phyloP scores from a whole-genome alignment of 1,140 invertebrate species.

The Theocolax elegans region DNA sequence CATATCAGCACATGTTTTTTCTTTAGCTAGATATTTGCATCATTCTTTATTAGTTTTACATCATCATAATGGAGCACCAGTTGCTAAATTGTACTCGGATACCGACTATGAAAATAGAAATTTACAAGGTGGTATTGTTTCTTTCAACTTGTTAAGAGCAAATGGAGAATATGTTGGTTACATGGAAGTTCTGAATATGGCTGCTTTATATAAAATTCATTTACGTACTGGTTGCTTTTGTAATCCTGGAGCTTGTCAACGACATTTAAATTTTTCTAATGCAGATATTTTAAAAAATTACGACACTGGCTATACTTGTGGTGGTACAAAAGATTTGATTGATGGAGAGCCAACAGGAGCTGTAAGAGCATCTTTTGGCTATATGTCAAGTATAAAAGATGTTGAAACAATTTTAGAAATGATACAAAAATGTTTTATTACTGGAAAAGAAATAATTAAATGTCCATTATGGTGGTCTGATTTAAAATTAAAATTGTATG shows the following conservation, averaged over 20 bases:
- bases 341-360: slow-evolving; percentile 91
- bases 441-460: slow-evolving; percentile 53
- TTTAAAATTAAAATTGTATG: slow-evolving; percentile 31
- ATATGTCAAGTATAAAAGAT: slow-evolving; percentile 82
- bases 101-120: slow-evolving; percentile 72
- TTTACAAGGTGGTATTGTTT: slow-evolving; percentile 86
- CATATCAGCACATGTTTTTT: slow-evolving; percentile 81
- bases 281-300: slow-evolving; percentile 81
- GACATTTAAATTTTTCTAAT: slow-evolving; percentile 78
- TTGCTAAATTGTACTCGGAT: slow-evolving; percentile 81
- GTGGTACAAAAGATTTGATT: slow-evolving; percentile 89
- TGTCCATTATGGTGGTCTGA: slow-evolving; percentile 53
- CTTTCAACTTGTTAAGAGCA: slow-evolving; percentile 86
- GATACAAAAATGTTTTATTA: slow-evolving; percentile 78
- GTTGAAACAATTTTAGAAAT: slow-evolving; percentile 79
- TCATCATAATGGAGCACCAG: slow-evolving; percentile 80
- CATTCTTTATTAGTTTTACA: slow-evolving; percentile 72
- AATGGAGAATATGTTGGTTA: slow-evolving; percentile 88
- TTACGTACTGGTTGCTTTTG: slow-evolving; percentile 96
- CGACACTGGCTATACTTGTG: slow-evolving; percentile 90
- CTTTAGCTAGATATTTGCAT: slow-evolving; percentile 80
- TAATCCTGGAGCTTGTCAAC: slow-evolving; percentile 94
- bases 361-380: slow-evolving; percentile 93
- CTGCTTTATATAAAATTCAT: slow-evolving; percentile 86
- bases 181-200: slow-evolving; percentile 89